A percentile compares a stretch with the other conserved stretches of the same genome.
Conservation (phyloP, 30 jellyfish, hydroid and myxozoan species). For the Pelagia noctiluca region DNA sequence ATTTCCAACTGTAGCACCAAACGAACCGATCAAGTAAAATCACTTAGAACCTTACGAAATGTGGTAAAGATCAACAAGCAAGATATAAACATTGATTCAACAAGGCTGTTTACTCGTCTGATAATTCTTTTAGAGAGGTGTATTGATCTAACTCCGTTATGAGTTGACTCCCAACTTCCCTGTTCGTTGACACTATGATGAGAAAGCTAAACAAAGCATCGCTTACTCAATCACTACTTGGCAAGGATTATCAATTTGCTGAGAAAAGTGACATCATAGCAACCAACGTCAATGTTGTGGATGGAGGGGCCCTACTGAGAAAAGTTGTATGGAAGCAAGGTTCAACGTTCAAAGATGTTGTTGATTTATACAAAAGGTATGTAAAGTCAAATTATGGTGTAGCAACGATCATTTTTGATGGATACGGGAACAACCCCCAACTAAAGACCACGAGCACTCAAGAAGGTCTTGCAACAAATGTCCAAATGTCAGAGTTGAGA, state of each 20-base stretch:
- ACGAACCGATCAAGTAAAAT: slow-evolving; percentile 28
- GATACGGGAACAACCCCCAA: slow-evolving; percentile 35
- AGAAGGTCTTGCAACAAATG: slow-evolving; percentile 21
- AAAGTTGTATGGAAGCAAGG: slow-evolving; percentile 63
- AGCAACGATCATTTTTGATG: slow-evolving; percentile 50
- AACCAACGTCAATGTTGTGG: background rate
- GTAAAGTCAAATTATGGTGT: slow-evolving; percentile 9
- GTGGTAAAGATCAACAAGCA: background rate
- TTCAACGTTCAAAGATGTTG: slow-evolving; percentile 8
- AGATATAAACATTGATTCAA: slow-evolving; percentile 35
- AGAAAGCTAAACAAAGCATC: slow-evolving; percentile 68
- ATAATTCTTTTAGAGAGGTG: slow-evolving; percentile 45
- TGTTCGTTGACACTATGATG: slow-evolving; percentile 41
- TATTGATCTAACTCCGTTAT: slow-evolving; percentile 34
- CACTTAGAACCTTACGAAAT: slow-evolving; percentile 5
- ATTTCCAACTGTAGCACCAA: slow-evolving; percentile 20
- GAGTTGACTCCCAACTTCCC: slow-evolving; percentile 54
- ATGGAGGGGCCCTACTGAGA: slow-evolving; percentile 69
- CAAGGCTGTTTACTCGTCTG: slow-evolving; percentile 30
- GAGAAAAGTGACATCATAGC: background rate
- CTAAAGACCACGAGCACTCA: slow-evolving; percentile 61
- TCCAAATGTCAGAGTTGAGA: too few species aligned
- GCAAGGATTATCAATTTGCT: background rate
- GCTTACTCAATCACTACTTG: slow-evolving; percentile 10
- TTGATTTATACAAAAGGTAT: slow-evolving; percentile 21